Conservation (phyloP, 1,140 invertebrate species). For the Drosophila cardini region DNA sequence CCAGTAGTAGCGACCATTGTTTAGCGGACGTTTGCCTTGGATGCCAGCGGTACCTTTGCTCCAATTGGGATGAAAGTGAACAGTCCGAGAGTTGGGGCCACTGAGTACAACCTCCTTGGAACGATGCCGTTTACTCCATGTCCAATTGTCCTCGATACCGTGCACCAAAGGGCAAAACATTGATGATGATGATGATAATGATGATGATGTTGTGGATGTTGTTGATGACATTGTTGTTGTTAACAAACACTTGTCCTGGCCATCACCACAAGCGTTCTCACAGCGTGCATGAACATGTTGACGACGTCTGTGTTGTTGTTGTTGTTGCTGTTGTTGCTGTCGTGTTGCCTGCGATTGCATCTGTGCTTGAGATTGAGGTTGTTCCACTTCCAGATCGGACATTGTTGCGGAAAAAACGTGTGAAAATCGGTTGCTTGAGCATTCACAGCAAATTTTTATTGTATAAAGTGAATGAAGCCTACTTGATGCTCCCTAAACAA, state of each 20-base stretch:
- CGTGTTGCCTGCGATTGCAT: slow-evolving; percentile 19
- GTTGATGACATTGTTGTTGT: background rate
- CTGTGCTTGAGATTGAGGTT: slow-evolving; percentile 9
- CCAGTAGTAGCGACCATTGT: slow-evolving; percentile 89
- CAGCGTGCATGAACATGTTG: background rate
- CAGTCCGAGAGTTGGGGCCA: slow-evolving; percentile 85
- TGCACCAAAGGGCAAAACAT: slow-evolving; percentile 55
- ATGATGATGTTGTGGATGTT: too few relatives aligned
- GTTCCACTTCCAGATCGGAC: slow-evolving; percentile 65
- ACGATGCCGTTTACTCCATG: slow-evolving; percentile 88
- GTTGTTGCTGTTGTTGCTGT: slow-evolving; percentile 28
- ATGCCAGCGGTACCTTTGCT: slow-evolving; percentile 90
- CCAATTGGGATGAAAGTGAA: slow-evolving; percentile 91
- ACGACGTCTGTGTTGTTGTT: background rate
- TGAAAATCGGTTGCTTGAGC: background rate
- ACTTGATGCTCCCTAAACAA: slow-evolving; percentile 9
- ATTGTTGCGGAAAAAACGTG: slow-evolving; percentile 30
- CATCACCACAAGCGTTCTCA: slow-evolving; percentile 2
- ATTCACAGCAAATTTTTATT: slow-evolving; percentile 29
- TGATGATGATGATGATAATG: background rate
- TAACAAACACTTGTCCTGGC: background rate
- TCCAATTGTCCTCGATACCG: slow-evolving; percentile 88
- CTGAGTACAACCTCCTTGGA: slow-evolving; percentile 88
- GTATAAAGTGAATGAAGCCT: slow-evolving; percentile 10
- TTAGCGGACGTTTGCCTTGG: slow-evolving; percentile 87